A percentile compares a stretch with the other conserved stretches of the same genome.
Conservation (phyloP, 2,888 invertebrate genomes). For the Ennomos fuscantarius region DNA sequence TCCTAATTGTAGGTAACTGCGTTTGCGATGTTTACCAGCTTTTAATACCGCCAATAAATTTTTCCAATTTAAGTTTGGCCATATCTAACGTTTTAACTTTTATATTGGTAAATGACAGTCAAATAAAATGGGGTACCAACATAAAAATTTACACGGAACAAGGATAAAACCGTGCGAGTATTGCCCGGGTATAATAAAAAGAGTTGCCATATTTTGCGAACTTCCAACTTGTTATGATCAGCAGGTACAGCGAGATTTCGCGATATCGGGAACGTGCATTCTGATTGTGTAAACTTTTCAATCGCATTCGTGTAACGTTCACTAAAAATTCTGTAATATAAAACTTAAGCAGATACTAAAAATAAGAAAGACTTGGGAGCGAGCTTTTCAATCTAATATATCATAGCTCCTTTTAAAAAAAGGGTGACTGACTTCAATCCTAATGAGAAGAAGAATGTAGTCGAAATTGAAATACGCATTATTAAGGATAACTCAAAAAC, state of each 20-base stretch:
- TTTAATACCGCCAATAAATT: slow-evolving; percentile 52
- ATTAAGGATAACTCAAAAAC: too few relatives aligned
- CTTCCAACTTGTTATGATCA: slow-evolving; percentile 72
- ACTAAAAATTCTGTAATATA: slow-evolving; percentile 9
- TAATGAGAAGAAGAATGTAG: too few relatives aligned
- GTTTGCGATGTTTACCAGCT: slow-evolving; percentile 41
- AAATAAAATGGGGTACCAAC: slow-evolving; percentile 56
- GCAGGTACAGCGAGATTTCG: slow-evolving; percentile 43
- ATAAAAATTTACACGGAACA: slow-evolving; percentile 67
- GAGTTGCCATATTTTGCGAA: slow-evolving; percentile 67
- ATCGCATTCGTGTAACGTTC: slow-evolving; percentile 48
- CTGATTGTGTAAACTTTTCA: slow-evolving; percentile 44
- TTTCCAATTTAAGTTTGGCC: slow-evolving; percentile 55
- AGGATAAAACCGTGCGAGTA: slow-evolving; percentile 58
- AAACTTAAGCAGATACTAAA: slow-evolving; percentile 8
- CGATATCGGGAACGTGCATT: slow-evolving; percentile 13
- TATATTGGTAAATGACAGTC: slow-evolving; percentile 56
- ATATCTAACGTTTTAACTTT: slow-evolving; percentile 55
- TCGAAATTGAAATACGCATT: too few relatives aligned
- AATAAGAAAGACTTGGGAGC: not conserved
- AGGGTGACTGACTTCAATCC: too few relatives aligned
- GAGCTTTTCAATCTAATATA: too few relatives aligned
- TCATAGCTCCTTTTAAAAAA: too few relatives aligned
- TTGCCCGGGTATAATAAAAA: slow-evolving; percentile 62
- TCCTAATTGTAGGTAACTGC: slow-evolving; percentile 23